These are phyloP conservation scores for Hybos culiciformis DNA, from an alignment of 2,888 invertebrate genomes.

Conservation along the genomic window DNA sequence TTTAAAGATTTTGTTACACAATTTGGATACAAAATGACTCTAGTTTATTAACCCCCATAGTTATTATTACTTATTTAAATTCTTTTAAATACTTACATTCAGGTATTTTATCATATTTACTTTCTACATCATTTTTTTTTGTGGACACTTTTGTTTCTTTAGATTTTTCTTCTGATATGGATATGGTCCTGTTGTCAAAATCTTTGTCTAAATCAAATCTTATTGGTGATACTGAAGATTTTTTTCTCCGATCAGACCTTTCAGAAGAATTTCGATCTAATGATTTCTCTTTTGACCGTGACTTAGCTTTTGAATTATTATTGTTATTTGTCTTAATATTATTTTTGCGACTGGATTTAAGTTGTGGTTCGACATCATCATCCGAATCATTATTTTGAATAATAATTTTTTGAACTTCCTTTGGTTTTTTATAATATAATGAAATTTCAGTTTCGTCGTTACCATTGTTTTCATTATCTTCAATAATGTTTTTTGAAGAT, in stretches of 20 bases:
- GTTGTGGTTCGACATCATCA: background rate
- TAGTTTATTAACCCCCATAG: too few relatives aligned
- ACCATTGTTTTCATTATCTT: background rate
- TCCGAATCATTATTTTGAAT: background rate
- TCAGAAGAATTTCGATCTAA: background rate
- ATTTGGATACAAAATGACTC: too few relatives aligned
- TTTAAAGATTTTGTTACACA: too few relatives aligned
- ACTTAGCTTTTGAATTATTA: conserved; percentile 14
- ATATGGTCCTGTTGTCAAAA: background rate
- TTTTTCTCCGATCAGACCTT: conserved; percentile 24
- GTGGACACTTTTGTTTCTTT: conserved; percentile 29
- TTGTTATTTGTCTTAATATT: background rate
- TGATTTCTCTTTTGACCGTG: conserved; percentile 15
- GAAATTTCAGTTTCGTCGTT: background rate
- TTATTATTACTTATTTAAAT: too few relatives aligned
- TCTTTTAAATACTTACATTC: conserved; percentile 37
- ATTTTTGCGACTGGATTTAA: background rate
- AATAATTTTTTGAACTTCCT: background rate
- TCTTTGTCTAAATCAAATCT: conserved; percentile 25
- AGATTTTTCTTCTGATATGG: conserved; percentile 8
- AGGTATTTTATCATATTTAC: conserved; percentile 47
- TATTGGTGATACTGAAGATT: conserved; percentile 24
- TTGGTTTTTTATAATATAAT: background rate
- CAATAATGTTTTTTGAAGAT: background rate
- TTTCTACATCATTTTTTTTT: conserved; percentile 35